Base-by-base conservation (phyloP, 2,113 vertebrate genomes). In the Raja brachyura region DNA sequence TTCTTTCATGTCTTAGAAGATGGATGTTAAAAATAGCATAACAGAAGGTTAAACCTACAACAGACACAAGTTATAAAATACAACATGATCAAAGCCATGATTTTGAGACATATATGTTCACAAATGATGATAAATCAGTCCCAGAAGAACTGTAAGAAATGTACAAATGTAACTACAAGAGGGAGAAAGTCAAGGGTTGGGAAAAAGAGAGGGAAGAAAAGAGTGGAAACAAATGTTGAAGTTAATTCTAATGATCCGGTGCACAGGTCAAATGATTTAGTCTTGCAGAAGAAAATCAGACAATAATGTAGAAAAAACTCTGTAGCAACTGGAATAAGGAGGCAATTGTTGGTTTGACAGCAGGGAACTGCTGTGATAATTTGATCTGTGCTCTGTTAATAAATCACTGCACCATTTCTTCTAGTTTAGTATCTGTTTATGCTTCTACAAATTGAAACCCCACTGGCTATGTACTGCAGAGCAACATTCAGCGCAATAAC, bases 361-460 rank as follows among this genome's bases (percentile, higher is more conserved):
- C 97, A 96, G 98, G 97, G 96, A 97, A 97, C 97, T 93, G 59
- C 97, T 98, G 97, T 97, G 98, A 99, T 99, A 98, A 98, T 99
- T 98, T 98, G 97, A 99, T 98, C 97, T 98, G 97, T 98, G 97
- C 96, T 97, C 96, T 95, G 96, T 97, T 99, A 98, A 99, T 98
- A 98, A 99, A 99, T 99, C 98, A 98, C 97, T 94, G 94, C 96
- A 96, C 97, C 96, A 96, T 97, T 98, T 97, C 97, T 97, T 97
- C 96, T 96, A 97, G 97, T 99, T 99, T 99, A 99, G 98, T 99
- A 99, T 99, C 98, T 99, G 98, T 99, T 99, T 99, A 99, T 99
- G 98, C 98, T 98, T 97, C 97, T 98, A 99, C 98, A 99, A 99
- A 99, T 99, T 99, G 98, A 99, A 99, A 98, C 98, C 98, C 98